Conservation (phyloP, 2,888 invertebrate species). For the Lasioglossum vierecki region DNA sequence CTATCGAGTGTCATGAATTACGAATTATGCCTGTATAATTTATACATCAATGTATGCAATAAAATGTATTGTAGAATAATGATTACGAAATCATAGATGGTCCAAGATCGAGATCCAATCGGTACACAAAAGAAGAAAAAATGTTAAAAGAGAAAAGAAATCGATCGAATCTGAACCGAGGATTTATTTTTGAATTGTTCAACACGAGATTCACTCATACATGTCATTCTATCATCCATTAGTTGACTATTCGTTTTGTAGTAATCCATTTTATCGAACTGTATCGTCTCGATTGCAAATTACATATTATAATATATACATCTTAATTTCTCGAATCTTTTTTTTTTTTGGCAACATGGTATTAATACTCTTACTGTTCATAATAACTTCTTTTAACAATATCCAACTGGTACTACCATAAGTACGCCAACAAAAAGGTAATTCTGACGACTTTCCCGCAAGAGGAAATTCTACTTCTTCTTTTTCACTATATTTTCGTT, state of each 20-base stretch:
- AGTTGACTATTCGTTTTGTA: constrained; percentile 57
- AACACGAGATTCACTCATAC: constrained; percentile 54
- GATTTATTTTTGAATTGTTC: constrained; percentile 32
- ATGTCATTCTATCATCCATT: constrained; percentile 58
- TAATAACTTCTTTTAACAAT: constrained; percentile 75
- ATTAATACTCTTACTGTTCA: constrained; percentile 57
- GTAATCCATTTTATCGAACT: constrained; percentile 63
- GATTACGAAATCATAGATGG: constrained; percentile 68
- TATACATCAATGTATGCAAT: neutral
- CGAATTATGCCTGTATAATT: neutral
- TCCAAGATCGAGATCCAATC: constrained; percentile 22
- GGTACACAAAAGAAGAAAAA: constrained; percentile 21
- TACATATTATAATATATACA: constrained; percentile 2
- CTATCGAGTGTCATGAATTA: neutral
- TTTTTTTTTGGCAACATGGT: constrained; percentile 19
- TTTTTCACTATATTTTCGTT: constrained; percentile 10
- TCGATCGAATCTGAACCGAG: constrained; percentile 5
- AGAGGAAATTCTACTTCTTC: constrained; percentile 21
- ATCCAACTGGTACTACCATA: constrained; percentile 74
- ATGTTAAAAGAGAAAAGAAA: constrained; percentile 11
- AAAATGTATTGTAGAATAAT: neutral
- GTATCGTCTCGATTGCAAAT: neutral
- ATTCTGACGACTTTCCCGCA: constrained; percentile 65
- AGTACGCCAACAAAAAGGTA: constrained; percentile 80
- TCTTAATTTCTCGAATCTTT: constrained; percentile 19